Percentiles rank a stretch among this genome's conserved stretches.
Conservation (phyloP, 2,113 vertebrate species). For the Corythornis madagascariensis region DNA sequence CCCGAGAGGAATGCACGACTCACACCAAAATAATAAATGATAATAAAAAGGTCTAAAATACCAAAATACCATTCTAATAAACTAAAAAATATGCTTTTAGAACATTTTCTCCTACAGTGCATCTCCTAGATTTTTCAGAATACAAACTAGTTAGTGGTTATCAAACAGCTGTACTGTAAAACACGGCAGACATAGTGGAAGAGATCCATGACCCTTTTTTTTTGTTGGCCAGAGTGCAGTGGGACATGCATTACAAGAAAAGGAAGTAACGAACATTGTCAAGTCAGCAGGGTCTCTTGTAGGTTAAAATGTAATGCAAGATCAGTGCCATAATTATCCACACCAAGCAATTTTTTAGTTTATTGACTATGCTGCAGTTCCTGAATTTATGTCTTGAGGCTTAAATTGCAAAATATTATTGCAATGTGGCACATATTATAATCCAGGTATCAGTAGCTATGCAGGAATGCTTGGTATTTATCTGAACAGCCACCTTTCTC, state of each 20-base stretch:
- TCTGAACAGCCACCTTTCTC: background rate
- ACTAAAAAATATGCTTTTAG: background rate
- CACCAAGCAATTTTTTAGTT: slow-evolving; percentile 56
- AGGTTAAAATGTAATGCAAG: slow-evolving; percentile 42
- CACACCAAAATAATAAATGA: background rate
- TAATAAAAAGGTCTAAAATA: slow-evolving; percentile 1
- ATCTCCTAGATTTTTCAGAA: background rate
- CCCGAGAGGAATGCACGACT: background rate
- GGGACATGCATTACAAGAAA: slow-evolving; percentile 1
- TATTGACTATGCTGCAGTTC: slow-evolving; percentile 40
- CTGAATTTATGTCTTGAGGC: slow-evolving; percentile 9
- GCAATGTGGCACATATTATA: background rate
- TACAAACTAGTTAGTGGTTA: background rate
- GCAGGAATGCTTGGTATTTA: background rate
- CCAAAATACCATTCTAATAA: background rate
- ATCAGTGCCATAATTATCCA: slow-evolving; percentile 48
- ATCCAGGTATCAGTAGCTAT: background rate
- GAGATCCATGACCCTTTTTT: background rate
- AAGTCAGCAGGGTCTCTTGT: slow-evolving; percentile 50
- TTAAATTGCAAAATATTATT: slow-evolving; percentile 45
- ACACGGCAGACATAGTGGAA: background rate
- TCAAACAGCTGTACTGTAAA: background rate
- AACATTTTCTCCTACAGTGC: background rate
- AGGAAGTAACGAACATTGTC: slow-evolving; percentile 35
- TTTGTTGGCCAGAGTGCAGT: background rate